Conservation (phyloP, 37 sponge, comb jelly and placozoan genomes). For the Bolinopsis microptera region DNA sequence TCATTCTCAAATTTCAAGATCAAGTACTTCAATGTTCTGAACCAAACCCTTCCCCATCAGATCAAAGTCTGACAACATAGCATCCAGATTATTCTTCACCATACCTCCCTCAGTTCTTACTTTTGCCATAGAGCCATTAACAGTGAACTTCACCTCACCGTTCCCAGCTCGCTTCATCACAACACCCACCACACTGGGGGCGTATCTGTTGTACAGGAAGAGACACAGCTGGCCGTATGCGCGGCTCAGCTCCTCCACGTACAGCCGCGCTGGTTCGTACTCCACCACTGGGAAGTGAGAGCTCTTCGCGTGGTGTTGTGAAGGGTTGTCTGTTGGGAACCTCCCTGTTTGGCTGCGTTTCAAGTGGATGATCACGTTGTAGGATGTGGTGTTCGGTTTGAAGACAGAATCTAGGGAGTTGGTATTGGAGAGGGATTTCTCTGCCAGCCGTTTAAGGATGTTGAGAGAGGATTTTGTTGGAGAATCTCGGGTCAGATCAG, state of each 20-base stretch:
- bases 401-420: background rate
- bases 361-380: constrained; percentile 40
- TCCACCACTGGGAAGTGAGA: constrained; percentile 49
- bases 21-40: constrained; percentile 5
- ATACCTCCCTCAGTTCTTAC: background rate
- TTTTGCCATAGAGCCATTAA: background rate
- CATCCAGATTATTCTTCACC: constrained; percentile 57
- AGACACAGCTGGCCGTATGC: constrained; percentile 15
- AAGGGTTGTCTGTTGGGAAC: background rate
- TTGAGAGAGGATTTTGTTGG: constrained; percentile 8
- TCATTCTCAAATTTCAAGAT: background rate
- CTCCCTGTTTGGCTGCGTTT: constrained; percentile 10
- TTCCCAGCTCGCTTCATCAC: background rate
- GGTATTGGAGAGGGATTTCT: background rate
- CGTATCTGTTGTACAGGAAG: constrained; percentile 33
- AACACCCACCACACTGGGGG: constrained; percentile 5
- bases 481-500: background rate
- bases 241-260: constrained; percentile 17
- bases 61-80: constrained; percentile 35
- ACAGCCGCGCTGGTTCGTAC: constrained; percentile 13
- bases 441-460: constrained; percentile 36
- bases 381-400: background rate
- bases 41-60: constrained; percentile 44
- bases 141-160: constrained; percentile 29
- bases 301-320: constrained; percentile 47